A percentile compares a stretch with the other conserved stretches of the same genome.
phyloP scores from a whole-genome alignment of 30 jellyfish, hydroid and myxozoan genomes.

The Aurelia aurita complex sp. Pacific region DNA sequence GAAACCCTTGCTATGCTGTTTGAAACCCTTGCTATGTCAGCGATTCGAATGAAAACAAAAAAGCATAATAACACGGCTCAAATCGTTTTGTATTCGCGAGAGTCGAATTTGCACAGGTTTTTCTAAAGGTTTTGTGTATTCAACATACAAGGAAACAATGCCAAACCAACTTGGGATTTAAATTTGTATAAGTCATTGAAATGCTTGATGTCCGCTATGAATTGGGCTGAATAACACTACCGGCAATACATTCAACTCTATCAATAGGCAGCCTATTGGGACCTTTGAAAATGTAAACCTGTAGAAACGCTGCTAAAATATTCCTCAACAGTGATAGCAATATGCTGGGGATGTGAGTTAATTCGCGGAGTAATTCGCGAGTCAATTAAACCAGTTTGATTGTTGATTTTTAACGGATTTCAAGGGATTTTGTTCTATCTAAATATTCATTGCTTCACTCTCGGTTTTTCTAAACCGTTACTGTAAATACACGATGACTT shows the following conservation, averaged over 20 bases:
- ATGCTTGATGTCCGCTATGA: slow-evolving; percentile 22
- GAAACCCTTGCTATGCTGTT: slow-evolving; percentile 54
- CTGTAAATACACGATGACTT: no score
- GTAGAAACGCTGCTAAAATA: background rate
- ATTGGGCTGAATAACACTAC: slow-evolving; percentile 23
- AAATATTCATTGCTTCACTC: no score
- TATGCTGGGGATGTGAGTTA: no score
- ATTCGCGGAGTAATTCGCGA: background rate
- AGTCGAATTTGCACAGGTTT: slow-evolving; percentile 27
- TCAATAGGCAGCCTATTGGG: slow-evolving; percentile 40
- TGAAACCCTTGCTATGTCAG: slow-evolving; percentile 30
- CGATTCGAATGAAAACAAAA: slow-evolving; percentile 48
- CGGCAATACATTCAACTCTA: slow-evolving; percentile 32
- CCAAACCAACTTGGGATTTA: slow-evolving; percentile 52
- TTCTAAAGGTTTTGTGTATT: slow-evolving; percentile 34
- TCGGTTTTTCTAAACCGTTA: no score
- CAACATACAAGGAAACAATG: slow-evolving; percentile 44
- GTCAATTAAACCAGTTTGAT: background rate
- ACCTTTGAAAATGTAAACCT: background rate
- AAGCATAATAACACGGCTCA: slow-evolving; percentile 38
- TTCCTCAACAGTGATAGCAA: no score
- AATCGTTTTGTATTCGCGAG: slow-evolving; percentile 33
- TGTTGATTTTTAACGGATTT: background rate
- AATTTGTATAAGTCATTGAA: slow-evolving; percentile 45
- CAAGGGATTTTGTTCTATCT: no score